phyloP scores from a whole-genome alignment of 1,140 invertebrate species.

The Thaumatotibia leucotreta region DNA sequence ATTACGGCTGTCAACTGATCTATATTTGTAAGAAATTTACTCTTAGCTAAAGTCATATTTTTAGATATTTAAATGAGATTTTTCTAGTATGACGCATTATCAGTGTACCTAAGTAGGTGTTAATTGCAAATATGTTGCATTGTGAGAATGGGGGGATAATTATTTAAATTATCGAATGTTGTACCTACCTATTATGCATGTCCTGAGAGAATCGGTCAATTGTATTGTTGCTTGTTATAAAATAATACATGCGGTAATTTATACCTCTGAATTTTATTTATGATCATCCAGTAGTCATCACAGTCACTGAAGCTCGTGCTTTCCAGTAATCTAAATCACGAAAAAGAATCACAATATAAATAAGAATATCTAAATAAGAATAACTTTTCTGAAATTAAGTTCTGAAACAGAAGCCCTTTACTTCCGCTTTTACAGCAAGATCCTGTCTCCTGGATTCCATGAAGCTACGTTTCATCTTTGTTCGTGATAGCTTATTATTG shows the following conservation, averaged over 20 bases:
- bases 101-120: not conserved
- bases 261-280: not conserved
- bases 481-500: no score
- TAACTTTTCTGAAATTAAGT: no score
- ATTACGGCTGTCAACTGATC: slow-evolving; percentile 1
- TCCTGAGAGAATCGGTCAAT: slow-evolving; percentile 5
- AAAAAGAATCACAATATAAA: no score
- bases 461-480: no score
- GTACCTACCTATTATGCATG: slow-evolving; percentile 7
- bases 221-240: slow-evolving; percentile 2
- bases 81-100: not conserved
- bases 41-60: slow-evolving; percentile 7
- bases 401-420: no score
- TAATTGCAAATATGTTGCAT: not conserved
- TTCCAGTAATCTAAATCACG: no score
- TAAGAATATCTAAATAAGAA: no score
- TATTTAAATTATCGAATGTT: not conserved
- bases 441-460: no score
- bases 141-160: not conserved
- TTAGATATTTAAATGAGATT: slow-evolving; percentile 3
- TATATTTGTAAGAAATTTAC: slow-evolving; percentile 9
- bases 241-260: not conserved
- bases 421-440: no score
- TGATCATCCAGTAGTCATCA: not conserved
- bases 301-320: no score